These are phyloP conservation scores for Tetrao urogallus DNA, from an alignment of 2,113 vertebrate species.

Conservation along the genomic window DNA sequence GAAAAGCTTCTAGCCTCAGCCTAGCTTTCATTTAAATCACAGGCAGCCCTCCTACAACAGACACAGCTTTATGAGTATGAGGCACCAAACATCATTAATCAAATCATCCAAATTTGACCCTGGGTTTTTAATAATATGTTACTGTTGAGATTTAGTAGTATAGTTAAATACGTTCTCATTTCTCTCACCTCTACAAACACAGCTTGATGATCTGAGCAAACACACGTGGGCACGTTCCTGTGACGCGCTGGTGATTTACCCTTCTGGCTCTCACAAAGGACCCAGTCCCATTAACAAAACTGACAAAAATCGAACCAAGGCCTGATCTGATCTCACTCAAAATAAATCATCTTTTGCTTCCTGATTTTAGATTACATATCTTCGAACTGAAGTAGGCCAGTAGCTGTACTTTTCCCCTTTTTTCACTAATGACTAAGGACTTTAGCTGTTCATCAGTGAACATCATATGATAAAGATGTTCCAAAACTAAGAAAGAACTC, in stretches of 20 bases:
- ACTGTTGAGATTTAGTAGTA: background rate
- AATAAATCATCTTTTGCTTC: background rate
- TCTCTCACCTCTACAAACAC: background rate
- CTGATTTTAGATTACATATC: background rate
- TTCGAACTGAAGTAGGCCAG: background rate
- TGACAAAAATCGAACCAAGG: background rate
- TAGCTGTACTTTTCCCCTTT: background rate
- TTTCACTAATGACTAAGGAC: background rate
- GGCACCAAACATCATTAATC: background rate
- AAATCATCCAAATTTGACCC: background rate
- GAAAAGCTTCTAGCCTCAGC: background rate
- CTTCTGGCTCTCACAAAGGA: background rate
- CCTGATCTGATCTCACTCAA: background rate
- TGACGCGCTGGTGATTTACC: background rate
- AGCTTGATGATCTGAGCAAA: background rate
- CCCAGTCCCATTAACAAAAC: background rate
- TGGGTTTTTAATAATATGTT: background rate
- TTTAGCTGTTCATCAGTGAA: background rate
- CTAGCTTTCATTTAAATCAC: rapidly evolving
- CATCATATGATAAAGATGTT: background rate
- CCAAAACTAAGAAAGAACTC: background rate
- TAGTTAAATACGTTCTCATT: background rate
- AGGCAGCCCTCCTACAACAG: background rate
- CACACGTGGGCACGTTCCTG: rapidly evolving
- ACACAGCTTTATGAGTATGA: background rate